phyloP scores from a whole-genome alignment of 2,888 invertebrate genomes.

The Cosmia trapezina region DNA sequence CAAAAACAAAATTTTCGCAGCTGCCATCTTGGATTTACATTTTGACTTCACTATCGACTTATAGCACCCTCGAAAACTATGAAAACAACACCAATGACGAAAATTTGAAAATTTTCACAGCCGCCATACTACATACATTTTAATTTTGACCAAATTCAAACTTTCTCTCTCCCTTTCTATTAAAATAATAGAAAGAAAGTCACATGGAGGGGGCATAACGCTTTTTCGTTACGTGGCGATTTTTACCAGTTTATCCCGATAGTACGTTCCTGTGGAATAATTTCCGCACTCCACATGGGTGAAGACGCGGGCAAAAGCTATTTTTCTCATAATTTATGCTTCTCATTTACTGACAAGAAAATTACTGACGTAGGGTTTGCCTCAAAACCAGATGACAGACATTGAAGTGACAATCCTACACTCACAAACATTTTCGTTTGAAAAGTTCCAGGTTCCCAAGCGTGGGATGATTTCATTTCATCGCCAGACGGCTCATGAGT shows the following conservation, averaged over 20 bases:
- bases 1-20: too few species aligned
- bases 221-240: too few species aligned
- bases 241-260: neutral
- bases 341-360: neutral
- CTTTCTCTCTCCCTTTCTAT: too few species aligned
- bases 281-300: neutral
- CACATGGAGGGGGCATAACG: too few species aligned
- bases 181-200: too few species aligned
- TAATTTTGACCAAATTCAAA: too few species aligned
- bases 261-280: neutral
- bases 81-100: too few species aligned
- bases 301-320: neutral
- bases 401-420: neutral
- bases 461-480: conserved; percentile 15
- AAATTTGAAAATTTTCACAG: too few species aligned
- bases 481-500: neutral
- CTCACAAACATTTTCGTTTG: neutral
- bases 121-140: too few species aligned
- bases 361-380: neutral
- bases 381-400: neutral
- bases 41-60: too few species aligned
- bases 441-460: neutral
- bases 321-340: neutral
- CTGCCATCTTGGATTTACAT: too few species aligned
- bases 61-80: too few species aligned